Base-by-base conservation (phyloP, 2,888 invertebrate species). In the Rhamphomyia laevipes region DNA sequence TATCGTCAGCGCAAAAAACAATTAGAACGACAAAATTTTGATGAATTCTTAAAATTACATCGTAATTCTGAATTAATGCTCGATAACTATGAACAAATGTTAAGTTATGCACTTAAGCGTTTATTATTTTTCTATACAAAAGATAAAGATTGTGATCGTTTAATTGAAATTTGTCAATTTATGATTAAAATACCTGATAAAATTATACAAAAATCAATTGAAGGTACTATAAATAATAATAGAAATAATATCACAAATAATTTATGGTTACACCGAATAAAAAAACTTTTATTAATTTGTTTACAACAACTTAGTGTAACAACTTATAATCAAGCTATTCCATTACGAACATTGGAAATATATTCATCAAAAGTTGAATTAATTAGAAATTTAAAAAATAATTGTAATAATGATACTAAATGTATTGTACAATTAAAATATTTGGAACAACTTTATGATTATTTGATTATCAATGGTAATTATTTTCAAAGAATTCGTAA, bases 71-170 rank as follows among this genome's bases (percentile, higher is more conserved):
- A 78, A 49, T 65, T 73, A 45, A 64, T 65, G 49, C 64, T 68
- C 48, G 69, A 73, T 12, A 66, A 77, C 50, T 45, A 68, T 13
- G 60, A 59, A 9, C 12, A 27, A 23, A 42, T 23, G 21, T 59
- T 84, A 38, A 69, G 74, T 50, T 70, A 73, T 46, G 73, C 86
- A 53, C 67, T 86, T 37, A 74, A 77, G 33, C 81, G 81, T 59
- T 71, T 92, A 41, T 67, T 87, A 55, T 89, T 88, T 65, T 91
- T 91, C 67, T 91, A 84, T 68, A 76, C 50, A 63, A 82, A 65
- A 71, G 74, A 46, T 48, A 70, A 74, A 56, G 91, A 92, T 75
- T 74, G 75, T 56, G 73, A 72, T 45, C 74, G 84, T 69, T 68
- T 86, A 70, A 66, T 71, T 53, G 67, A 70, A 50, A 55, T 71